A percentile compares a stretch with the other conserved stretches of the same genome.
Evolutionary conservation across 1,140 invertebrate species (phyloP).

Genomic region (Drosophila pseudoobscura): DNA sequence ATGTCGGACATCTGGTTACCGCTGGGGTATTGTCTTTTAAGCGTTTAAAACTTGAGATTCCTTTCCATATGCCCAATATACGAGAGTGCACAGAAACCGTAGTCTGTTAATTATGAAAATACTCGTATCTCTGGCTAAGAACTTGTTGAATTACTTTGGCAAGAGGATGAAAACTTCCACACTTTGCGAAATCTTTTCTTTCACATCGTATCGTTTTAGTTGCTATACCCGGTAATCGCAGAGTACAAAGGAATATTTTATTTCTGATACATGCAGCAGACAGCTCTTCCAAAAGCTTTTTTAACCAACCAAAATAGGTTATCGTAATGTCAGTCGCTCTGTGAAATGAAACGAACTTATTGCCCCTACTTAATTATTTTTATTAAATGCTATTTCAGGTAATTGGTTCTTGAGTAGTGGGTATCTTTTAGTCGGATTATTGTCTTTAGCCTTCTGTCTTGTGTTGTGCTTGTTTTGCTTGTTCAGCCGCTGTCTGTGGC

Average conservation of each 20-base stretch:
- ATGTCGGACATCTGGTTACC: neutral
- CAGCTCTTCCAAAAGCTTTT: too few relatives aligned
- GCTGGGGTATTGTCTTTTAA: neutral
- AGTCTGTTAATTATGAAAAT: conserved; percentile 32
- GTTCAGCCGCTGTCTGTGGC: conserved; percentile 54
- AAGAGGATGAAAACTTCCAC: conserved; percentile 31
- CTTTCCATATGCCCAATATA: neutral
- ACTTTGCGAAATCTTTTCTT: conserved; percentile 29
- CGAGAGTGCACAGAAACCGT: neutral
- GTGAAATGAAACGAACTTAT: too few relatives aligned
- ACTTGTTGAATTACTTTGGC: conserved; percentile 44
- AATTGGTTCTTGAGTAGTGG: too few relatives aligned
- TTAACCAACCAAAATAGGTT: too few relatives aligned
- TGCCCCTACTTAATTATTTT: too few relatives aligned
- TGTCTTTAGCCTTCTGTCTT: neutral
- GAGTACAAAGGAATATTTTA: too few relatives aligned
- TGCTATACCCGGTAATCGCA: conserved; percentile 6
- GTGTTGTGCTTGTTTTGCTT: conserved; percentile 12
- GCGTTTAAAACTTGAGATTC: neutral
- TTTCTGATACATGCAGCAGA: too few relatives aligned
- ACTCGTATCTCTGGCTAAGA: conserved; percentile 19
- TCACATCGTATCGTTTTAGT: conserved; percentile 42
- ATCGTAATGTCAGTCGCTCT: too few relatives aligned
- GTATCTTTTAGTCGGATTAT: conserved; percentile 15
- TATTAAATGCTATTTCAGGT: too few relatives aligned